Base-by-base conservation (phyloP, 2,888 invertebrate species). In the Diplolepis rosae region DNA sequence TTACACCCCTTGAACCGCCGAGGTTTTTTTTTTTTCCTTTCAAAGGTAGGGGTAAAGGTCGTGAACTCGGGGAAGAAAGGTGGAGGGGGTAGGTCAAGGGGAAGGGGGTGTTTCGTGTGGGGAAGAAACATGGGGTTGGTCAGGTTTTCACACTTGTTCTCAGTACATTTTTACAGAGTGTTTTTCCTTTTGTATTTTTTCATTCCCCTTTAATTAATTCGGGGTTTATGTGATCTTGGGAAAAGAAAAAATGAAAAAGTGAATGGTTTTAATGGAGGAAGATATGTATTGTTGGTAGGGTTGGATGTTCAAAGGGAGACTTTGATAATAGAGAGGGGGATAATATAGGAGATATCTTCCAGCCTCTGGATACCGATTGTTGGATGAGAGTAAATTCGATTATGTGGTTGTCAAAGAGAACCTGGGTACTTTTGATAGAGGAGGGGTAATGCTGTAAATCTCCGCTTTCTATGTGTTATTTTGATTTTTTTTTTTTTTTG, bases 131-230 rank as follows among this genome's bases (percentile, higher is more conserved):
- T 52, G 7, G 32, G 39, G n/a, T 39, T 61, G 61, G 39, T 56
- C 18, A 52, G 39, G 35, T n/a, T 52, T 30, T 1, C 30, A 28
- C 32, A 18, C 18, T 54, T 15, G 1, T 18, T 15, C 15, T 54
- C 24, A n/a, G 35, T 39, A 39, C 24, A 24, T 39, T 61, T 54
- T 61, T 39, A 27, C 6, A 28, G 15, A 30, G 28, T 61, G 11
- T 28, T 66, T 4, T 45, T 52, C 52, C 45, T 56, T 39, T 61
- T 68, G 48, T 39, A 61, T 27, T 66, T 54, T 71, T 18, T 65
- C 22, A 28, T 27, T 68, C 27, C 51, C 42, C 51, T 66, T 65
- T 30, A 24, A 45, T 68, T 56, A 22, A 28, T 69, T 22, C 56
- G 35, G n/a, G 24, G 24, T 39, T 61, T 61, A 13, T 39, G 4